Evolutionary conservation across 2,113 vertebrate species (phyloP).

Genomic region (Xerus inauris): DNA sequence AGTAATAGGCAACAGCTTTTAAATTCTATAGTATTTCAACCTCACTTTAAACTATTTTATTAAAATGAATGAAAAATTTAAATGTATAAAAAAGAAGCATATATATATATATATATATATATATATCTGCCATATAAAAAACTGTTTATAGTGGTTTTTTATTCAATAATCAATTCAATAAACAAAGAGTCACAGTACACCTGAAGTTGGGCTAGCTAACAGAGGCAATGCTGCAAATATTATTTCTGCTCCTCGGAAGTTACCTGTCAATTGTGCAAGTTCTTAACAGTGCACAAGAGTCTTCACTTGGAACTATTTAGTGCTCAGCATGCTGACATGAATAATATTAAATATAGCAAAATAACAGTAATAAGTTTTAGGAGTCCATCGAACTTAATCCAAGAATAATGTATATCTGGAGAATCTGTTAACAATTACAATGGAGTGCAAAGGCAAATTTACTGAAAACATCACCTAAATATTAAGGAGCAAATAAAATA

Average conservation of each 20-base stretch:
- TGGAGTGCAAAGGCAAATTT: neutral
- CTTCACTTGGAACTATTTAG: neutral
- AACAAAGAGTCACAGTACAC: neutral
- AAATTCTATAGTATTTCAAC: neutral
- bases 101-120: neutral
- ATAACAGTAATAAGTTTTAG: neutral
- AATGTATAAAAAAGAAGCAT: neutral
- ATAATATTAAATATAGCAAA: neutral
- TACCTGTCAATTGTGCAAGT: neutral
- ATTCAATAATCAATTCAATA: neutral
- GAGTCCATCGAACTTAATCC: neutral
- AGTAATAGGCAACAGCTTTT: neutral
- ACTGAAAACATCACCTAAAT: constrained; percentile 35
- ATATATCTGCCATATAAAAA: neutral
- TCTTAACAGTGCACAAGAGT: neutral
- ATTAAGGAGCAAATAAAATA: constrained; percentile 25
- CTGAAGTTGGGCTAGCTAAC: neutral
- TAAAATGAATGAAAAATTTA: neutral
- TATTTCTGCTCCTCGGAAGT: neutral
- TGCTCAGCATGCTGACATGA: neutral
- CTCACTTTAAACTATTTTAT: neutral
- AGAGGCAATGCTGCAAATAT: neutral
- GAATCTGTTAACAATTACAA: constrained; percentile 1
- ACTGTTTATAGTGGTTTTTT: neutral
- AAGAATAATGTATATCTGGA: neutral